phyloP scores from a whole-genome alignment of 2,888 invertebrate species.

The Morpho helenor region DNA sequence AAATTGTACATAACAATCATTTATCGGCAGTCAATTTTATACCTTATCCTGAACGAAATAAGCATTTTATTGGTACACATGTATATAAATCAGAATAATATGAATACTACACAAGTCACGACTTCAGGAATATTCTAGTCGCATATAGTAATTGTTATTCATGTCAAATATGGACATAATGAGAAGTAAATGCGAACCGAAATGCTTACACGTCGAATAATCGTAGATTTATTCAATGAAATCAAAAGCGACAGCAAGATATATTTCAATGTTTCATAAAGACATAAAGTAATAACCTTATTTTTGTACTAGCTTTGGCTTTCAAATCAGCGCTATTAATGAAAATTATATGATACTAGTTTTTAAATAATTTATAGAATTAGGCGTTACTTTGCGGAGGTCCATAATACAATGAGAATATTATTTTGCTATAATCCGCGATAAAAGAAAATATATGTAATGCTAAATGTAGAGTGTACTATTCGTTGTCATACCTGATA shows the following conservation, averaged over 20 bases:
- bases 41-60: background rate
- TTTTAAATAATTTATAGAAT: too few relatives aligned
- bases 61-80: background rate
- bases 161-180: constrained; percentile 27
- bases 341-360: too few relatives aligned
- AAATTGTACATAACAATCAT: background rate
- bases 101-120: constrained; percentile 25
- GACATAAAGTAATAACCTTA: too few relatives aligned
- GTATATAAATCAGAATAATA: background rate
- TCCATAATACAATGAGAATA: too few relatives aligned
- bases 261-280: background rate
- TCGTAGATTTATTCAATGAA: constrained; percentile 15
- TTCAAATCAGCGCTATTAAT: too few relatives aligned
- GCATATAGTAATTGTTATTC: constrained; percentile 29
- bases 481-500: too few relatives aligned
- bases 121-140: constrained; percentile 31
- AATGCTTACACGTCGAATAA: constrained; percentile 20
- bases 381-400: too few relatives aligned
- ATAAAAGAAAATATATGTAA: too few relatives aligned
- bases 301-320: too few relatives aligned
- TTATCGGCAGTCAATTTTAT: background rate
- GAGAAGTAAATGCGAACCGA: constrained; percentile 27
- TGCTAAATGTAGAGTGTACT: too few relatives aligned
- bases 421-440: too few relatives aligned
- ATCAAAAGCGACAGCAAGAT: constrained; percentile 1